Evolutionary conservation across 2,888 invertebrate genomes (phyloP), one percentile per base, ranked within the genome.

Genomic region (Cephus pulcher): DNA sequence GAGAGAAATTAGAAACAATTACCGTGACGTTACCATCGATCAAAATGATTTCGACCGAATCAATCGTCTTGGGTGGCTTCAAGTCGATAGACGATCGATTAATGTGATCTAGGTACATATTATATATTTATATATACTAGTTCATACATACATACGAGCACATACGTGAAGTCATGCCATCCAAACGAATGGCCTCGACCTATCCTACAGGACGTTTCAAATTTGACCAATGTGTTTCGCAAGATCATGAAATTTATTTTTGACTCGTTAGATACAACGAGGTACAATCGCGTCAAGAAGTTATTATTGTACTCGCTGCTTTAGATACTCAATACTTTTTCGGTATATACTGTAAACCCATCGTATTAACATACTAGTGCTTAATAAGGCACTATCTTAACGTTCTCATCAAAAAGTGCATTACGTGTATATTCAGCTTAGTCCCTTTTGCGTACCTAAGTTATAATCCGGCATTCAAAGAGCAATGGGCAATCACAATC

Each of bases 391-490:
- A 23, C 23, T 56, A 56, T 56, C 56, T 56, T 23, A 56, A 56
- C 9, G 23, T 56, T 56, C 56, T 23, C 56, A 23, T 56, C 6
- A 23, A 56, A 75, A 56, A 69, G 69, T 33, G 69, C 56, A 15
- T 56, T 56, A 56, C 56, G 23, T 23, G 23, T 56, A 56, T 23
- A 56, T 23, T 56, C 56, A 56, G 23, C 6, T 23, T 56, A 56
- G 56, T 56, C 56, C 23, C 32, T n/a, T 75, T 69, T 69, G 69
- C 69, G 69, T 56, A 56, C 56, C 56, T 9, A 56, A 75, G 69
- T 75, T 75, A 69, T 75, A 75, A 75, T 78, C 74, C n/a, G 56
- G 11, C 35, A 79, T 77, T 85, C 76, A 79, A 83, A 84, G 80
- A 79, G 77, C 77, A 77, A 23, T 69, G 34, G 40, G 30, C 75